phyloP scores from a whole-genome alignment of 2,888 invertebrate genomes.

The Drosophila infuscata region DNA sequence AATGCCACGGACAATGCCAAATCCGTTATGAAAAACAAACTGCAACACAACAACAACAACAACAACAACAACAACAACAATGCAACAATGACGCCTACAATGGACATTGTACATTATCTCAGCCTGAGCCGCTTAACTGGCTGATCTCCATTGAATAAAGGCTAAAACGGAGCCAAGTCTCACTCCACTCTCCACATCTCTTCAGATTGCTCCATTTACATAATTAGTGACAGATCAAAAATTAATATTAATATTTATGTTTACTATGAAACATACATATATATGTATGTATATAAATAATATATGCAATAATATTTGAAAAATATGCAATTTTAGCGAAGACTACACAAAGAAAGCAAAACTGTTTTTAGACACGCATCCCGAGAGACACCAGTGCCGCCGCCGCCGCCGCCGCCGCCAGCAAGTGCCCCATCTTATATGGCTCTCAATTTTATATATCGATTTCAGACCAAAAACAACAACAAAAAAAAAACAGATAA shows the following conservation, averaged over 20 bases:
- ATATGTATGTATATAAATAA: too few relatives aligned
- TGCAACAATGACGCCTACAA: slow-evolving; percentile 34
- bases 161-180: slow-evolving; percentile 1
- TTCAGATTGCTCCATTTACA: not conserved
- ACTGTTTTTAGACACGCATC: slow-evolving; percentile 61
- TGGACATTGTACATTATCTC: slow-evolving; percentile 31
- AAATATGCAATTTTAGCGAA: not conserved
- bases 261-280: not conserved
- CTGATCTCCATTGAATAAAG: slow-evolving; percentile 13
- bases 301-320: not conserved
- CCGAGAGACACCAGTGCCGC: slow-evolving; percentile 16
- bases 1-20: slow-evolving; percentile 28
- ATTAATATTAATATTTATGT: not conserved
- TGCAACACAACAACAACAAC: slow-evolving; percentile 14
- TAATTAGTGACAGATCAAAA: not conserved
- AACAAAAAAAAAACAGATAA: slow-evolving; percentile 1
- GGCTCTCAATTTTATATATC: slow-evolving; percentile 62
- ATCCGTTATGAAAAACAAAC: slow-evolving; percentile 43
- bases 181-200: too few relatives aligned
- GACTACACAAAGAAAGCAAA: slow-evolving; percentile 21
- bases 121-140: slow-evolving; percentile 33
- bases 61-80: too few relatives aligned
- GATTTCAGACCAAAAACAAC: slow-evolving; percentile 54
- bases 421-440: slow-evolving; percentile 27
- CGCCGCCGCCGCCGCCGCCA: slow-evolving; percentile 24